Evolutionary conservation across 2,113 vertebrate genomes (phyloP), one percentile per base, ranked within the genome.

Genomic region (Callopanchax toddi): DNA sequence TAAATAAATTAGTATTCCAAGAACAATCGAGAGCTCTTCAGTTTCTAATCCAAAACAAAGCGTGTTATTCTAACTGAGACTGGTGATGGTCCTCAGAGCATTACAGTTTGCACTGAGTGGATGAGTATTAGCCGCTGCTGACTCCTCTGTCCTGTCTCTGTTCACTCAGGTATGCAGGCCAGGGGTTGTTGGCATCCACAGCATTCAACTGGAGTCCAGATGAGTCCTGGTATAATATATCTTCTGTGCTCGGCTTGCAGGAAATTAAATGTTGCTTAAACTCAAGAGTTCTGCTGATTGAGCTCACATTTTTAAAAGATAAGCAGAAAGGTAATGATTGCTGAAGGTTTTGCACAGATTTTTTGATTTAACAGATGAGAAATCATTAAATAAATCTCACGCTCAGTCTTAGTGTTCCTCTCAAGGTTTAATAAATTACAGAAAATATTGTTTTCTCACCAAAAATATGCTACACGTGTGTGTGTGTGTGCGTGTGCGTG

Each of bases 181-280:
- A 70, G 78, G 75, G 66, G 76, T 81, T 87, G 60, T 75, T 80
- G 83, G 76, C 79, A 82, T 76, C 37, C 22, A 20, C 65, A 45
- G 54, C 58, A 60, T 58, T 29, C 78, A 67, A 82, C 79, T 86
- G 85, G 62, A 63, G 70, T 62, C 86, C 83, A 81, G 78, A 84
- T 88, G 82, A 85, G 71, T 9, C 74, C 20, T n/a, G 2, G 64
- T 77, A 64, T 59, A 68, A 74, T 21, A 62, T 67, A 65, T 70
- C 73, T 76, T 58, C 34, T 25, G 1, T 22, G 34, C 60, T 82
- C 16, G 2, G 26, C 60, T 62, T 48, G 79, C 83, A 89, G 89
- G 89, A 91, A 91, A 87, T 87, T 88, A 57, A 52, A 36, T 5
- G 44, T 21, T 23, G 63, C 36, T 74, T 66, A 59, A 69, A 60